These are phyloP conservation scores for Carterocephalus palaemon DNA, from an alignment of 2,888 invertebrate species.

Conservation along the genomic window DNA sequence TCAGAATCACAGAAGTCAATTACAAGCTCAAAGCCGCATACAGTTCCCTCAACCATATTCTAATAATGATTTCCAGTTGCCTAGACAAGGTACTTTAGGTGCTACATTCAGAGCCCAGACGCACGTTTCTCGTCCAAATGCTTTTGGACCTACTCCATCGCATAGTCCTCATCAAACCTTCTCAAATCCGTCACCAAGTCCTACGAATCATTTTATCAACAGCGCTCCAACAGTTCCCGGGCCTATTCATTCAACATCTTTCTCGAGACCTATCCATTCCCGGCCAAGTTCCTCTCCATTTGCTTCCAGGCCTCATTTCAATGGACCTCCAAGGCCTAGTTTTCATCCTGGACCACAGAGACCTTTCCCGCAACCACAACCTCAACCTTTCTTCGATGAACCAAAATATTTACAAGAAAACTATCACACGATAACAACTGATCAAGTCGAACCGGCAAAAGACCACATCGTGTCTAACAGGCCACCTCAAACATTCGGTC, in stretches of 20 bases:
- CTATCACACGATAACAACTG: slow-evolving; percentile 74
- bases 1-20: slow-evolving; percentile 51
- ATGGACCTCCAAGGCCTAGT: slow-evolving; percentile 60
- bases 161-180: slow-evolving; percentile 50
- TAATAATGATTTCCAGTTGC: slow-evolving; percentile 65
- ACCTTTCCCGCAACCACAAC: slow-evolving; percentile 69
- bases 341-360: slow-evolving; percentile 77
- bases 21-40: slow-evolving; percentile 67
- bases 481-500: slow-evolving; percentile 53
- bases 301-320: slow-evolving; percentile 56
- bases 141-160: slow-evolving; percentile 55
- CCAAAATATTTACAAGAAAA: slow-evolving; percentile 75
- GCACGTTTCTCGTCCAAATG: slow-evolving; percentile 50
- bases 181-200: slow-evolving; percentile 51
- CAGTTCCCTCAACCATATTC: slow-evolving; percentile 68
- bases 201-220: slow-evolving; percentile 47
- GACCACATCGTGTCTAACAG: slow-evolving; percentile 60
- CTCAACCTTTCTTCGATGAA: slow-evolving; percentile 68
- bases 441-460: slow-evolving; percentile 67
- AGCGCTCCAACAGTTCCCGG: slow-evolving; percentile 53
- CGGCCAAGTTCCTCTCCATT: slow-evolving; percentile 57
- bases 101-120: slow-evolving; percentile 61
- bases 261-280: slow-evolving; percentile 57
- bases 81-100: slow-evolving; percentile 62
- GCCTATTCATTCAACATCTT: slow-evolving; percentile 51